phyloP scores from a whole-genome alignment of 2,113 vertebrate genomes.

The Thinocorus orbignyianus region DNA sequence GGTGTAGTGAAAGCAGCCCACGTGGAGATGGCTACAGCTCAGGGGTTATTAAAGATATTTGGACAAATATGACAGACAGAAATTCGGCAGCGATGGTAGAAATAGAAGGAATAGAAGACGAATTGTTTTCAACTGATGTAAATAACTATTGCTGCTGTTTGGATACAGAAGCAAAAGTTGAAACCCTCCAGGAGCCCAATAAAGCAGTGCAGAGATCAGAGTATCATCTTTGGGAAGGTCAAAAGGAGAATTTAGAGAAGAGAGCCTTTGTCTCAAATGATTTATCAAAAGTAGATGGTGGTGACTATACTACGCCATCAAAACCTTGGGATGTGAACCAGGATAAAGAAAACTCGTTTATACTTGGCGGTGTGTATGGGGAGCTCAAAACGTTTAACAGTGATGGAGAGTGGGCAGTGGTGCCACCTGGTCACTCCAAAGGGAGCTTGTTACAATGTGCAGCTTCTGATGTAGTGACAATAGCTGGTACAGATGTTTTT shows the following conservation, averaged over 20 bases:
- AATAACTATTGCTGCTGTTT: conserved; percentile 86
- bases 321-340: conserved; percentile 90
- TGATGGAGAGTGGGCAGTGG: conserved; percentile 92
- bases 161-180: conserved; percentile 80
- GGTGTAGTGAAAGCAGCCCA: conserved; percentile 82
- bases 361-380: conserved; percentile 96
- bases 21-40: conserved; percentile 90
- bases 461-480: conserved; percentile 91
- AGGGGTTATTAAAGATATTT: conserved; percentile 97
- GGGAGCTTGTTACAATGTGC: conserved; percentile 88
- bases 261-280: conserved; percentile 83
- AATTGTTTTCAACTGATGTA: conserved; percentile 84
- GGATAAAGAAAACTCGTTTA: conserved; percentile 91
- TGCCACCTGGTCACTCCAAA: conserved; percentile 82
- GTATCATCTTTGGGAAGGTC: conserved; percentile 96
- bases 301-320: conserved; percentile 95
- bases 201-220: conserved; percentile 95
- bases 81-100: conserved; percentile 75
- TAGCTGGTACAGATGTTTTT: conserved; percentile 93
- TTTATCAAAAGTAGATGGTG: conserved; percentile 86
- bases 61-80: conserved; percentile 88
- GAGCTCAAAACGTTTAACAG: conserved; percentile 91
- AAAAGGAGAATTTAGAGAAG: conserved; percentile 82
- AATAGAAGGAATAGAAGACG: conserved; percentile 80
- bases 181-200: conserved; percentile 80